Conservation (phyloP, 2,888 invertebrate genomes). For the Conistra vaccinii region DNA sequence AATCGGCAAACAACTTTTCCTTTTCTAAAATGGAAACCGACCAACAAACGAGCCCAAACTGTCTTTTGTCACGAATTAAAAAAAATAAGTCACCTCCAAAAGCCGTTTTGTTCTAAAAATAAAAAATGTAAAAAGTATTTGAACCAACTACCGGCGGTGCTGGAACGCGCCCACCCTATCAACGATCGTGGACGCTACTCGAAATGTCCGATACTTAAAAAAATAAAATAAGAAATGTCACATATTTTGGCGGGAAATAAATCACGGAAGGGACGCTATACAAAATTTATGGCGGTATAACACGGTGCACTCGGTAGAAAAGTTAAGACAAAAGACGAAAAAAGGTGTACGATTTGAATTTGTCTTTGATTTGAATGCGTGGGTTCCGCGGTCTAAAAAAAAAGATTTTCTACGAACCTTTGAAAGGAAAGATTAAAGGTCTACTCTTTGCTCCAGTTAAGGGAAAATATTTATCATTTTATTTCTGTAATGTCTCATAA, state of each 20-base stretch:
- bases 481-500: neutral
- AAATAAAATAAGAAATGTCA: conserved; percentile 80
- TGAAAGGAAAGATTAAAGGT: neutral
- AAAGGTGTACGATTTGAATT: conserved; percentile 66
- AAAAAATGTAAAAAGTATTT: conserved; percentile 79
- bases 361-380: conserved; percentile 41
- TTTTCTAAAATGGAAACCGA: conserved; percentile 49
- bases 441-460: neutral
- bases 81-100: conserved; percentile 78
- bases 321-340: conserved; percentile 78
- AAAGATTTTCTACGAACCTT: conserved; percentile 10
- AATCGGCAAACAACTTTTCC: conserved; percentile 43
- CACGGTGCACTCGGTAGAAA: conserved; percentile 81
- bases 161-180: conserved; percentile 87
- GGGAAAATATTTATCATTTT: neutral
- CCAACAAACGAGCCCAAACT: conserved; percentile 61
- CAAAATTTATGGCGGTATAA: conserved; percentile 88
- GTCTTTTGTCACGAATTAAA: conserved; percentile 81
- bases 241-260: conserved; percentile 90
- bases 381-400: conserved; percentile 63
- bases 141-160: conserved; percentile 87
- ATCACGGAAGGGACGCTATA: conserved; percentile 88
- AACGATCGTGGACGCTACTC: conserved; percentile 89
- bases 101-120: conserved; percentile 81
- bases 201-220: conserved; percentile 86